These are phyloP conservation scores for Syngnathus rostellatus DNA, from an alignment of 2,797 vertebrate genomes.

Conservation along the genomic window DNA sequence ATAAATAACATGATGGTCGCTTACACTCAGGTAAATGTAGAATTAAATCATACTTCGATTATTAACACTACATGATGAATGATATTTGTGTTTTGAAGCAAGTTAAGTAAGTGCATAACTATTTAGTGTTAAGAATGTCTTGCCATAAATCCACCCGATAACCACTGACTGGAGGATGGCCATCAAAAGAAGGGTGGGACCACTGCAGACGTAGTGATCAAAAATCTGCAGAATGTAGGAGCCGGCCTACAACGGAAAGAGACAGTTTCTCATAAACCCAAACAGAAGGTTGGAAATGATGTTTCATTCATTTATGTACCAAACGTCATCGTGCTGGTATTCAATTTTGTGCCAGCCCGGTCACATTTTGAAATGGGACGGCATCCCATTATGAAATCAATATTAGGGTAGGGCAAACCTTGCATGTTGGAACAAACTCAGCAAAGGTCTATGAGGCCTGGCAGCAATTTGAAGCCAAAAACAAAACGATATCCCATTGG, in stretches of 20 bases:
- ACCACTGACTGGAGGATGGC: conserved; percentile 56
- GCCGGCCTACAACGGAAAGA: conserved; percentile 42
- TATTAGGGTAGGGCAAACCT: background rate
- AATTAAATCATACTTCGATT: background rate
- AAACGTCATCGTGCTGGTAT: background rate
- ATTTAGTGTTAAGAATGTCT: conserved; percentile 11
- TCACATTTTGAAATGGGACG: conserved; percentile 2
- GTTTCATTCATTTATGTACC: conserved; percentile 1
- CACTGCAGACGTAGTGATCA: conserved; percentile 67
- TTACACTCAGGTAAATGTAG: background rate
- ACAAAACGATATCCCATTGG: background rate
- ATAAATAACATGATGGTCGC: background rate
- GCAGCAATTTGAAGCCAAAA: background rate
- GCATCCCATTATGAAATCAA: background rate
- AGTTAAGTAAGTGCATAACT: background rate
- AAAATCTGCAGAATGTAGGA: conserved; percentile 64
- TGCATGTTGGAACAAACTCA: background rate
- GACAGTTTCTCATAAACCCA: background rate
- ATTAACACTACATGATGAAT: too few relatives aligned
- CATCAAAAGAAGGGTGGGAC: conserved; percentile 57
- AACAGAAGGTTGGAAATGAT: background rate
- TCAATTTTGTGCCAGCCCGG: background rate
- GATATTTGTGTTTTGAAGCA: background rate
- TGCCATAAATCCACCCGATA: conserved; percentile 67
- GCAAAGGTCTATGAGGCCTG: background rate